Percentiles rank a stretch among this genome's conserved stretches.
Evolutionary conservation across 2,797 vertebrate genomes (phyloP).

Genomic region (Anguilla pacifica): DNA sequence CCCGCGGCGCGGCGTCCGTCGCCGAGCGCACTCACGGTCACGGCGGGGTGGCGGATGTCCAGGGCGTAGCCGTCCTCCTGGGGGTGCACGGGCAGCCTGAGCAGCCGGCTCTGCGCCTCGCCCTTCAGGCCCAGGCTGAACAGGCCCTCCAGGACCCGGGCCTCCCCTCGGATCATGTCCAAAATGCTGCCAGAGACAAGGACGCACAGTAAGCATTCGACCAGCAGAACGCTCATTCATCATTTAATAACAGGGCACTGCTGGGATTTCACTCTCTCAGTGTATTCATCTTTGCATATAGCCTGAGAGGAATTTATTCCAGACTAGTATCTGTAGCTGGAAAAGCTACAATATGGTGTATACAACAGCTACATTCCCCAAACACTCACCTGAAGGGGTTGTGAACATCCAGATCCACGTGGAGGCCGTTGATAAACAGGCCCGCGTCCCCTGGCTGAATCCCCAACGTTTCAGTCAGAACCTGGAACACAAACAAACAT

Average conservation of each 20-base stretch:
- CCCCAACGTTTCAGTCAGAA: slow-evolving; percentile 79
- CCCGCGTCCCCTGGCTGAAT: slow-evolving; percentile 86
- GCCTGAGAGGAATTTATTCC: neutral
- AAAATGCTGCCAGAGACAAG: slow-evolving; percentile 72
- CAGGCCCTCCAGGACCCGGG: slow-evolving; percentile 87
- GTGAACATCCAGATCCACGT: slow-evolving; percentile 82
- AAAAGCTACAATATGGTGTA: neutral
- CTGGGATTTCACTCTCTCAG: neutral
- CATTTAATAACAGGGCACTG: neutral
- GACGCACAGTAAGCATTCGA: slow-evolving; percentile 24
- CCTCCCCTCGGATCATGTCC: slow-evolving; percentile 86
- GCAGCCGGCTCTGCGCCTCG: slow-evolving; percentile 76
- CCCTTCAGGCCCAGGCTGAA: slow-evolving; percentile 83
- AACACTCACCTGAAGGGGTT: slow-evolving; percentile 87
- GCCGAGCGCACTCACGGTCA: slow-evolving; percentile 75
- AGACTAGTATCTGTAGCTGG: neutral
- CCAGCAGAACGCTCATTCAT: too few species aligned
- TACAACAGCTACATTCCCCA: neutral
- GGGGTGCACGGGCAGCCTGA: slow-evolving; percentile 75
- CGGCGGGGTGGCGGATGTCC: slow-evolving; percentile 88
- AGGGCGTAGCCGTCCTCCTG: slow-evolving; percentile 79
- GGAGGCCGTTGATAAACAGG: slow-evolving; percentile 92
- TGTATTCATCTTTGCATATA: neutral
- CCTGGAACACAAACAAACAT: slow-evolving; percentile 63
- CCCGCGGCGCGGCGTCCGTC: neutral